A percentile compares a stretch with the other conserved stretches of the same genome.
phyloP scores from a whole-genome alignment of 2,797 vertebrate genomes.

The Tympanoctomys barrerae region DNA sequence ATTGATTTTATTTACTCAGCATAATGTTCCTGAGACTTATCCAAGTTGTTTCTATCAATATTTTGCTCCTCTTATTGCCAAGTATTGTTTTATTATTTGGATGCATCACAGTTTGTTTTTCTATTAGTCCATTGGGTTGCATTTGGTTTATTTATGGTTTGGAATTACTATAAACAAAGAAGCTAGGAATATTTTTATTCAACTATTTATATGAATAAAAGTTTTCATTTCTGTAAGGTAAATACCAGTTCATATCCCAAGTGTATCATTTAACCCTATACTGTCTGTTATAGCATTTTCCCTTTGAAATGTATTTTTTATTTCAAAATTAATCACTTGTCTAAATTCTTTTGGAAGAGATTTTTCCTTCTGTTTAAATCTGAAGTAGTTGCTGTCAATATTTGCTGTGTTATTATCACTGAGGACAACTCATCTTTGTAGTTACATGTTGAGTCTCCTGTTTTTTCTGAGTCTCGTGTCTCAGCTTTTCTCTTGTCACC shows the following conservation, averaged over 20 bases:
- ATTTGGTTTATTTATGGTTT: background rate
- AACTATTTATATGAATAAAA: background rate
- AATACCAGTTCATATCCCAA: background rate
- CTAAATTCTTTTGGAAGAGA: background rate
- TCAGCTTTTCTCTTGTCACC: background rate
- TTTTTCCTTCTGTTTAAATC: background rate
- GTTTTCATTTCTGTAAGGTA: slow-evolving; percentile 18
- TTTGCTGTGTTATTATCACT: background rate
- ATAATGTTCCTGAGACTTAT: background rate
- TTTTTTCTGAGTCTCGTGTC: background rate
- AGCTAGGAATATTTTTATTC: background rate
- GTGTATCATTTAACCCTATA: background rate
- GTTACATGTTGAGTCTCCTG: background rate
- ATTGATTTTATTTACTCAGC: background rate
- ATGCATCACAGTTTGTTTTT: background rate
- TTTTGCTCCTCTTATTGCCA: background rate
- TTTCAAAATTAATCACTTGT: background rate
- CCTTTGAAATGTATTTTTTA: background rate
- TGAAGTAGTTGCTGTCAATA: background rate
- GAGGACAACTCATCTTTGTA: background rate
- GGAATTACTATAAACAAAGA: background rate
- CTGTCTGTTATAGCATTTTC: background rate
- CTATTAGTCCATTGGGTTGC: background rate
- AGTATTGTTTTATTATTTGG: background rate
- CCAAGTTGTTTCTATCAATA: background rate